Percentiles rank a stretch among this genome's conserved stretches.
These are phyloP conservation scores for Otolemur garnettii DNA, from an alignment of 2,113 vertebrate species.

Conservation along the genomic window DNA sequence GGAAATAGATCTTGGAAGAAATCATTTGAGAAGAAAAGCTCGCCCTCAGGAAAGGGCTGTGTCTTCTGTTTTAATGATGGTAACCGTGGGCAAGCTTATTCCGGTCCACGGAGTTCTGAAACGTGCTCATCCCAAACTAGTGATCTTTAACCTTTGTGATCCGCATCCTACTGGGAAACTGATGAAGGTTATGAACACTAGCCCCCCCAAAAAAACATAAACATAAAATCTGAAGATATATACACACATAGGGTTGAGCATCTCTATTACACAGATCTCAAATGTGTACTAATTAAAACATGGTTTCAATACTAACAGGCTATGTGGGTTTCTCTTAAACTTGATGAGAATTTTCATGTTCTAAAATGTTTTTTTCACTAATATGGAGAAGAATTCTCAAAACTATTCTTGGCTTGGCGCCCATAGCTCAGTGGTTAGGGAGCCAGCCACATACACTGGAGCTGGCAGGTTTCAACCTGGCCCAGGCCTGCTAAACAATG, in stretches of 20 bases:
- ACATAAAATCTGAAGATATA: conserved; percentile 9
- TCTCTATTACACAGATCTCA: neutral
- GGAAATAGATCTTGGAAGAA: conserved; percentile 27
- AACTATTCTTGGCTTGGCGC: neutral
- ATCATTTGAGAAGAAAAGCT: neutral
- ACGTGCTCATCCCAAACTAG: neutral
- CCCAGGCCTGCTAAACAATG: too few relatives aligned
- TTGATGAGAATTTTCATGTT: conserved; percentile 9
- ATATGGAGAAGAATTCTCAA: neutral
- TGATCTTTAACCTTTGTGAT: neutral
- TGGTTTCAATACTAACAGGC: neutral
- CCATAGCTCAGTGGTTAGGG: too few relatives aligned
- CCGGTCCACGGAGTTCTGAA: neutral
- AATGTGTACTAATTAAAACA: neutral
- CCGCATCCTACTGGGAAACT: neutral
- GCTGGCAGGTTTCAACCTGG: too few relatives aligned
- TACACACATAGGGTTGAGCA: neutral
- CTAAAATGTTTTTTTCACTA: conserved; percentile 2
- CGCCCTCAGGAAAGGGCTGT: neutral
- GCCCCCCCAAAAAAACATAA: neutral
- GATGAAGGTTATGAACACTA: neutral
- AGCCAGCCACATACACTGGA: too few relatives aligned
- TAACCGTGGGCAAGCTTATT: neutral
- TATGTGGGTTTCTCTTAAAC: neutral
- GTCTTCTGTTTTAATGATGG: neutral